These are phyloP conservation scores for Elymnias hypermnestra DNA, from an alignment of 1,140 invertebrate species.

Conservation along the genomic window DNA sequence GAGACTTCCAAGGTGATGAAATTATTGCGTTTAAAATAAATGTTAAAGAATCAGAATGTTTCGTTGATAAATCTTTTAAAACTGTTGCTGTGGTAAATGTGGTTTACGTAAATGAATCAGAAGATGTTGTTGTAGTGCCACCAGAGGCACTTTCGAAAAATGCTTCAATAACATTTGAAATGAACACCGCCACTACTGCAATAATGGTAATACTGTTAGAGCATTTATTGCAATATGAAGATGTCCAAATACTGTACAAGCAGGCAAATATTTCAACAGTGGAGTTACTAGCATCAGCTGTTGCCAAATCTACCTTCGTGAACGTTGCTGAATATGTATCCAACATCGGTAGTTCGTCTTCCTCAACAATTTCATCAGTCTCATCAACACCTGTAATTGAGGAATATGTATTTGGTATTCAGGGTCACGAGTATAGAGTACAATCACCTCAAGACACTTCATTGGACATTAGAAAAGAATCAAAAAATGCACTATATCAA, in stretches of 20 bases:
- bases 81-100: slow-evolving; percentile 2
- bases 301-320: slow-evolving; percentile 3
- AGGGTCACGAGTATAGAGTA: slow-evolving; percentile 1
- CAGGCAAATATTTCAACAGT: slow-evolving; percentile 10
- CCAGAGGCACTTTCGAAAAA: slow-evolving; percentile 1
- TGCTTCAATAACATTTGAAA: background rate
- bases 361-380: slow-evolving; percentile 8
- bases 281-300: background rate
- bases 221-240: background rate
- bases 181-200: slow-evolving; percentile 2
- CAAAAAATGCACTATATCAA: background rate
- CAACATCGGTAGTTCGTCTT: background rate
- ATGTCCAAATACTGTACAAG: too few species aligned
- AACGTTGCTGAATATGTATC: background rate
- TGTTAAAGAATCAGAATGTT: slow-evolving; percentile 1
- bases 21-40: background rate
- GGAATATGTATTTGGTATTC: slow-evolving; percentile 58
- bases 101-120: slow-evolving; percentile 1
- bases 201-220: background rate
- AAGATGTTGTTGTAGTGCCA: background rate
- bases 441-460: slow-evolving; percentile 2
- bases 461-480: background rate
- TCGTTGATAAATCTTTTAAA: slow-evolving; percentile 6
- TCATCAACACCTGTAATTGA: slow-evolving; percentile 28
- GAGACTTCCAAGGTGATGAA: background rate